Conservation (phyloP, 92 coral and sea anemone species). For the Plumapathes pennacea region DNA sequence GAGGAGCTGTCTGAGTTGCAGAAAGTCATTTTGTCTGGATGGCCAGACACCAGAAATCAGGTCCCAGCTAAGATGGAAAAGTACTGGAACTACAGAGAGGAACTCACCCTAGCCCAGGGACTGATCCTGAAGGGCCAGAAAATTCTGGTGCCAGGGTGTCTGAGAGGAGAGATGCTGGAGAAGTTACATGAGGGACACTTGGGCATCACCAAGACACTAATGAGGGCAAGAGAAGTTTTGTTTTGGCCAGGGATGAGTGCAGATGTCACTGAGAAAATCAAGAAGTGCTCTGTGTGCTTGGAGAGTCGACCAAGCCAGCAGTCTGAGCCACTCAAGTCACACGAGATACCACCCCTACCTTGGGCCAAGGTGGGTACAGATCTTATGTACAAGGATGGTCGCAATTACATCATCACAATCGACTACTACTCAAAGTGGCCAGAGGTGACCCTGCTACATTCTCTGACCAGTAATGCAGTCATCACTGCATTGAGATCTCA, state of each 20-base stretch:
- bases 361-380: neutral
- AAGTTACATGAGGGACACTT: slow-evolving; percentile 3
- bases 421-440: slow-evolving; percentile 38
- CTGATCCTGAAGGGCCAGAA: slow-evolving; percentile 1
- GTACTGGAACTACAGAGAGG: slow-evolving; percentile 18
- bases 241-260: slow-evolving; percentile 11
- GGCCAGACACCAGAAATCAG: slow-evolving; percentile 6
- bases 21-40: slow-evolving; percentile 6
- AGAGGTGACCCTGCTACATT: slow-evolving; percentile 18
- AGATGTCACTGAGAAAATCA: slow-evolving; percentile 9
- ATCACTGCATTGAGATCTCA: slow-evolving; percentile 30
- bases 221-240: slow-evolving; percentile 11
- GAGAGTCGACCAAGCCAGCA: slow-evolving; percentile 1
- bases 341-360: slow-evolving; percentile 5
- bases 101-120: slow-evolving; percentile 9
- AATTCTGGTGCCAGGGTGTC: slow-evolving; percentile 1
- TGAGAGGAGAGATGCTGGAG: slow-evolving; percentile 1
- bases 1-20: slow-evolving; percentile 2
- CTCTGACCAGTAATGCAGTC: slow-evolving; percentile 39
- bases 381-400: slow-evolving; percentile 11
- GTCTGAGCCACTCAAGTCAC: neutral
- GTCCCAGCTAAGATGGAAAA: neutral
- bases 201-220: slow-evolving; percentile 9
- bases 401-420: slow-evolving; percentile 13
- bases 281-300: slow-evolving; percentile 2